Evolutionary conservation across 2,888 invertebrate genomes (phyloP), one percentile per base, ranked within the genome.

Genomic region (Harpalus rufipes): DNA sequence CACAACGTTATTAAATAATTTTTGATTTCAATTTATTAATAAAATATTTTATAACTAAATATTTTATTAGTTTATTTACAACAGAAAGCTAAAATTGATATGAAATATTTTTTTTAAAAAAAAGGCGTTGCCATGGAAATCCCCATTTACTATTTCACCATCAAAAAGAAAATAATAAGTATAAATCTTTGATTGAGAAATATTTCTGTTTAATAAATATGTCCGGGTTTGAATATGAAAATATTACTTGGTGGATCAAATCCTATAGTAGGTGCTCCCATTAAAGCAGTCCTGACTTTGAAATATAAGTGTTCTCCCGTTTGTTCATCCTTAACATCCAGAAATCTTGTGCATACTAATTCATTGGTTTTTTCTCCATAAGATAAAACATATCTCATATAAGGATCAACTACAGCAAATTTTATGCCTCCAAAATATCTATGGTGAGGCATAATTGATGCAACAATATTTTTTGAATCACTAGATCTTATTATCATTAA

Each of bases 341-440:
- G 85, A n/a, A 89, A 76, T 59, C 87, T 87, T 1, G 88, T 89
- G 58, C 90, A 90, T 58, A 88, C 88, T 10, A 90, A 58, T 12
- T 89, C 87, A 41, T 88, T 88, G 87, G 92, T 91, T 87, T 90
- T 88, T 41, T 7, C 8, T 10, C 93, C 93, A 12, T 93, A 87
- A 0, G 91, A 89, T 12, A 93, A 86, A 0, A 92, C 85, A 72
- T 90, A 87, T 56, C 90, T 89, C 74, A 90, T 91, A 0, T 88
- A 80, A 0, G 89, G 89, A 88, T 93, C 93, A 1, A 92, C 88
- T 18, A 92, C 87, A 0, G 93, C 93, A 85, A 91, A 91, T 7
- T 87, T 87, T 0, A 93, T 90, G 10, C 95, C 94, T 2, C 89
- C 88, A 21, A 90, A 88, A 21, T 88, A 88, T 79, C 90, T 89